Evolutionary conservation across 2,888 invertebrate species (phyloP).

Genomic region (Macrostomum cliftonense): DNA sequence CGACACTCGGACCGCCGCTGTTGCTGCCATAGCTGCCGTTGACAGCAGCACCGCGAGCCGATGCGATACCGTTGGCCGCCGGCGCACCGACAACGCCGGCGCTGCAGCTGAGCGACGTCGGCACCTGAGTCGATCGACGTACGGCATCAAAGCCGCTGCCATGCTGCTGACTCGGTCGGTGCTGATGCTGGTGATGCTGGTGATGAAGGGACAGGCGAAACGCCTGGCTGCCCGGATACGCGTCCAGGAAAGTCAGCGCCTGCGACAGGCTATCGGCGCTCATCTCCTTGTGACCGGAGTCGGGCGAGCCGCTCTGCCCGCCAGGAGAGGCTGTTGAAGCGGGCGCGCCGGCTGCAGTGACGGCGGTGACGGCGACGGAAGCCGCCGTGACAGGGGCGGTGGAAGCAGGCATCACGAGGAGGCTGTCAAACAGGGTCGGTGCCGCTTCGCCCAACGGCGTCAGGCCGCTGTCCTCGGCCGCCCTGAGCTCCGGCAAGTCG

Average conservation of each 20-base stretch:
- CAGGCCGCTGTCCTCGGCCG: conserved; percentile 14
- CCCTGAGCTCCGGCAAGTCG: too few species aligned
- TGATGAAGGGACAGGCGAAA: background rate
- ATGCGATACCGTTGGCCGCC: too few species aligned
- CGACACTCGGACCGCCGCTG: too few species aligned
- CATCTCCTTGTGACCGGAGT: conserved; percentile 35
- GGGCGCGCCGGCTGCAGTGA: conserved; percentile 13
- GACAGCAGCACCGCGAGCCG: too few species aligned
- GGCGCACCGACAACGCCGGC: too few species aligned
- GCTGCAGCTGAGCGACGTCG: too few species aligned
- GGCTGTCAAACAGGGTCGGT: conserved; percentile 18
- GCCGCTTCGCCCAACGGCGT: conserved; percentile 12
- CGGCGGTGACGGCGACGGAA: background rate
- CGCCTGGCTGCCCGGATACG: conserved; percentile 1
- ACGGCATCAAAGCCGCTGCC: background rate
- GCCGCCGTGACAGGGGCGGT: too few species aligned
- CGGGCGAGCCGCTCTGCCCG: conserved; percentile 20
- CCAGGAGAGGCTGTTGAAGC: background rate
- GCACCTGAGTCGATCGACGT: too few species aligned
- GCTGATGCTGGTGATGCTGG: conserved; percentile 1
- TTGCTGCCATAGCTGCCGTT: too few species aligned
- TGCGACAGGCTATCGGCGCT: conserved; percentile 17
- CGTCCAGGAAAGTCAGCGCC: conserved; percentile 2
- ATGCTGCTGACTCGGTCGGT: background rate
- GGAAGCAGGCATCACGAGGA: conserved; percentile 18